A percentile compares a stretch with the other conserved stretches of the same genome.
Conservation (phyloP, 2,888 invertebrate genomes). For the Oxyteleia sp. region DNA sequence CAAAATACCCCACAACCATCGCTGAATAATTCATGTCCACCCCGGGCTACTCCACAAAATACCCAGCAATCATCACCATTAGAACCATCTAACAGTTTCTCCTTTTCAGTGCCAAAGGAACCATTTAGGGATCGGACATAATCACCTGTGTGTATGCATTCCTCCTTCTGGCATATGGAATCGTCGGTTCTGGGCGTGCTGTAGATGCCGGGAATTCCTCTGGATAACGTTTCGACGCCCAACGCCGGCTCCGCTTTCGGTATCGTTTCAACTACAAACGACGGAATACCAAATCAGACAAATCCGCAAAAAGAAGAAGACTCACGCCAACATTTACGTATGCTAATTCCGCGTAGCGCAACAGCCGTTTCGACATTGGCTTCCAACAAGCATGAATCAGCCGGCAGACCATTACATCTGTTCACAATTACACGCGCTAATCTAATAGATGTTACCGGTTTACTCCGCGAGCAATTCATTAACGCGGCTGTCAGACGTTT, state of each 20-base stretch:
- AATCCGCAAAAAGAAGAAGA: not conserved
- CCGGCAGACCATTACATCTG: conserved; percentile 11
- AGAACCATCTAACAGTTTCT: conserved; percentile 3
- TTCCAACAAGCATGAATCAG: not conserved
- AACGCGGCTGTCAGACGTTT: not conserved
- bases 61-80: conserved; percentile 3
- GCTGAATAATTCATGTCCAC: not conserved
- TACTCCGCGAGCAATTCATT: not conserved
- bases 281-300: conserved; percentile 13
- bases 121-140: not conserved
- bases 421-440: conserved; percentile 4
- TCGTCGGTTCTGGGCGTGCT: conserved; percentile 85
- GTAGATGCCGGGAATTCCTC: conserved; percentile 75
- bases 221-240: conserved; percentile 73
- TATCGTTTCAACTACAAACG: conserved; percentile 8
- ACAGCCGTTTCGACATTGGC: not conserved
- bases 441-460: conserved; percentile 5
- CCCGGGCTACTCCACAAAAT: not conserved
- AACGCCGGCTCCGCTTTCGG: conserved; percentile 53
- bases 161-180: conserved; percentile 91
- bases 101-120: not conserved
- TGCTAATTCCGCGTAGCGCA: not conserved
- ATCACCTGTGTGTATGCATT: conserved; percentile 88
- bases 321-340: conserved; percentile 23
- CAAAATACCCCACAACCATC: not conserved